These are phyloP conservation scores for Lepidocolaptes lacrymiger DNA, from an alignment of 2,797 vertebrate genomes.

Conservation along the genomic window DNA sequence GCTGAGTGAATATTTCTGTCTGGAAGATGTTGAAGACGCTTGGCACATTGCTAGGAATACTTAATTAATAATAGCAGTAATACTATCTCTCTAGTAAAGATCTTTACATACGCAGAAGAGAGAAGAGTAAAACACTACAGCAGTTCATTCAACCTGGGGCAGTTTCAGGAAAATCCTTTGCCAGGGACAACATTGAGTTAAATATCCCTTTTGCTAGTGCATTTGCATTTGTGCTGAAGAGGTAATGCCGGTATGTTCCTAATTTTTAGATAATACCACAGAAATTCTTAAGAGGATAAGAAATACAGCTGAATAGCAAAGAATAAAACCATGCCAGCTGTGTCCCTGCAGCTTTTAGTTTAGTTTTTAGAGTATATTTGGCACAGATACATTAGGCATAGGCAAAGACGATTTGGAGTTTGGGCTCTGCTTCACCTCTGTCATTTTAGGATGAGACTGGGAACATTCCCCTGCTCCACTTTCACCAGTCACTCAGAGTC, in stretches of 20 bases:
- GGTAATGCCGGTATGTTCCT: background rate
- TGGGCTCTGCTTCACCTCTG: background rate
- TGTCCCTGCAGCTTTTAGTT: background rate
- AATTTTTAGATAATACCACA: background rate
- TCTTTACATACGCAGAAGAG: background rate
- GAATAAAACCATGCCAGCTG: background rate
- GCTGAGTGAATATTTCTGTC: slow-evolving; percentile 1
- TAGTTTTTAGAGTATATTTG: background rate
- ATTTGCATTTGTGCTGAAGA: background rate
- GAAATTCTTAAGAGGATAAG: background rate
- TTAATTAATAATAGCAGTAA: background rate
- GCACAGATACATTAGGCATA: background rate
- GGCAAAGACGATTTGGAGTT: background rate
- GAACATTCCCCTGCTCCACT: background rate
- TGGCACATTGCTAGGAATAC: slow-evolving; percentile 6
- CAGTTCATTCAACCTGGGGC: background rate
- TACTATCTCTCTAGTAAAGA: background rate
- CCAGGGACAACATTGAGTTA: background rate
- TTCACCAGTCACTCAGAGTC: background rate
- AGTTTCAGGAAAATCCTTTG: background rate
- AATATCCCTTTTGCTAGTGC: background rate
- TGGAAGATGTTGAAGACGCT: background rate
- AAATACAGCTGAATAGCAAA: background rate
- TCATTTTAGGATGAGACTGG: background rate
- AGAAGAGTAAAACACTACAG: background rate